These are phyloP conservation scores for Stigmatopora argus DNA, from an alignment of 2,113 vertebrate species.

Conservation along the genomic window DNA sequence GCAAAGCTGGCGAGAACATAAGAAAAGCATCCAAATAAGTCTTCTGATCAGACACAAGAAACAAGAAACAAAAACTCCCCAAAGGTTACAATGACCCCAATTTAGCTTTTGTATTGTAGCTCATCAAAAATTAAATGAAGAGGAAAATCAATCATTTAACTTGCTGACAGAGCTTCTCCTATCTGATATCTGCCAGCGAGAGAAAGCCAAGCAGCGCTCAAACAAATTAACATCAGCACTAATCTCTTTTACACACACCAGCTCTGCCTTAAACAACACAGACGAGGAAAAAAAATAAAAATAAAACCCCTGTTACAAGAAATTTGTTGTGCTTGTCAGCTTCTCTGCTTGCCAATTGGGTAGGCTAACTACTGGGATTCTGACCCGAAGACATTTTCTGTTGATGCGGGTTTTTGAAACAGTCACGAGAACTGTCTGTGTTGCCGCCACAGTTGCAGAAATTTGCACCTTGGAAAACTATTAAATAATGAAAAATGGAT, in stretches of 20 bases:
- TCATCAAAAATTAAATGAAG: constrained; percentile 22
- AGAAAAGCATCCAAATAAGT: neutral
- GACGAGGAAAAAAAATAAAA: neutral
- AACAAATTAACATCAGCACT: constrained; percentile 26
- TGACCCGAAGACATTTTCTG: neutral
- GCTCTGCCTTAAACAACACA: neutral
- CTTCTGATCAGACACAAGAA: constrained; percentile 11
- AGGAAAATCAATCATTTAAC: constrained; percentile 14
- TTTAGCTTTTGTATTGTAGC: constrained; percentile 24
- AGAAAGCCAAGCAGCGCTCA: constrained; percentile 20
- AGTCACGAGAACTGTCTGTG: too few species aligned
- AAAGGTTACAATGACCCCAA: constrained; percentile 29
- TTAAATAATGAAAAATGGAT: neutral
- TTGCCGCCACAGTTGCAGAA: too few species aligned
- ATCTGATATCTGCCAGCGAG: constrained; percentile 20
- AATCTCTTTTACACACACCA: constrained; percentile 17
- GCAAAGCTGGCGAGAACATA: too few species aligned
- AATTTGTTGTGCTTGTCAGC: constrained; percentile 5
- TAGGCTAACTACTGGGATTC: neutral
- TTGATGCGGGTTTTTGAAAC: neutral
- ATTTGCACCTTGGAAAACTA: too few species aligned
- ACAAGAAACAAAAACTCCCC: neutral
- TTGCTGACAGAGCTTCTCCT: constrained; percentile 23
- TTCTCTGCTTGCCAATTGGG: neutral
- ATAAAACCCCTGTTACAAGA: neutral